phyloP scores from a whole-genome alignment of 2,888 invertebrate species.

The Pyrochroa serraticornis region DNA sequence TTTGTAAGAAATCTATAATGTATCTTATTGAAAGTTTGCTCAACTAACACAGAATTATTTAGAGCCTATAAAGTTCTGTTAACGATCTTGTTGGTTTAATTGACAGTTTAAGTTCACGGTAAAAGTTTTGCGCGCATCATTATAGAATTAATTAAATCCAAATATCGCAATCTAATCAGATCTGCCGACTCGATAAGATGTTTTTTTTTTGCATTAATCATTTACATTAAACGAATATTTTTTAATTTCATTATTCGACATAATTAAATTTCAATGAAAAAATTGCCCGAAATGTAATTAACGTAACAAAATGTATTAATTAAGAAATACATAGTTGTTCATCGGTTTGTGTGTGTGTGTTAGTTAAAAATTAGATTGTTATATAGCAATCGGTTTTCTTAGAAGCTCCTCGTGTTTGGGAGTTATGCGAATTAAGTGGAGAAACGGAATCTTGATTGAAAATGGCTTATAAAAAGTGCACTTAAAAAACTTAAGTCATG shows the following conservation, averaged over 20 bases:
- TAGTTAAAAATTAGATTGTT: constrained; percentile 6
- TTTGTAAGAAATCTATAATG: too few species aligned
- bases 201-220: constrained; percentile 1
- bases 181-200: constrained; percentile 3
- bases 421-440: too few species aligned
- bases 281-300: constrained; percentile 7
- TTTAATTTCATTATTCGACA: constrained; percentile 10
- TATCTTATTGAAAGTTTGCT: constrained; percentile 15
- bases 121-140: constrained; percentile 2
- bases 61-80: constrained; percentile 16
- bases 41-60: constrained; percentile 11
- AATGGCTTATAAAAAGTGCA: too few species aligned
- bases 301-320: constrained; percentile 14
- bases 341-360: not conserved
- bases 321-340: constrained; percentile 8
- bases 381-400: constrained; percentile 1
- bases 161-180: constrained; percentile 10
- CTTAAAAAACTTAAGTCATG: too few species aligned
- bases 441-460: too few species aligned
- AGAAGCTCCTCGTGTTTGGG: not conserved
- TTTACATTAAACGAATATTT: not conserved
- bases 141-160: constrained; percentile 11
- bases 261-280: constrained; percentile 12
- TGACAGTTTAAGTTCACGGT: constrained; percentile 12
- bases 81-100: constrained; percentile 18